These are phyloP conservation scores for Ophioninae sp. DNA, from an alignment of 2,888 invertebrate genomes.

Conservation along the genomic window DNA sequence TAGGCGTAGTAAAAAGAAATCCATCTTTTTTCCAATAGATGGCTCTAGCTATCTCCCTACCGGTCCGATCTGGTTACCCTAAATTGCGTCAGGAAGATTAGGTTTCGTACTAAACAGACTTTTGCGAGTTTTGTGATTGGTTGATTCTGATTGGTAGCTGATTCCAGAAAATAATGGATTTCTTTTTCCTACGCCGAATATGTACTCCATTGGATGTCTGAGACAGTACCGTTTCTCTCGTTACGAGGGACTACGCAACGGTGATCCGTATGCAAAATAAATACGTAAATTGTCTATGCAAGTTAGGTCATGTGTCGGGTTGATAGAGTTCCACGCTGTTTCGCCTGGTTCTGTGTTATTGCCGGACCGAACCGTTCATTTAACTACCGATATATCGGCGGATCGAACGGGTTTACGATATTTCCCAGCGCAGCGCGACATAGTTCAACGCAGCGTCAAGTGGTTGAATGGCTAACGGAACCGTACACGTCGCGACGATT, in stretches of 20 bases:
- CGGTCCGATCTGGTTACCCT: too few species aligned
- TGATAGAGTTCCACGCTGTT: conserved; percentile 55
- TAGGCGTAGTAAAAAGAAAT: too few species aligned
- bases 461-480: conserved; percentile 39
- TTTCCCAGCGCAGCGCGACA: conserved; percentile 3
- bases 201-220: too few species aligned
- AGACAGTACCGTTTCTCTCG: not conserved
- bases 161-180: too few species aligned
- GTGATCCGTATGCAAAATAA: conserved; percentile 27
- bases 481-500: conserved; percentile 10
- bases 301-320: conserved; percentile 67
- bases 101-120: too few species aligned
- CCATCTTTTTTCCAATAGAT: too few species aligned
- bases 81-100: too few species aligned
- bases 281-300: conserved; percentile 62
- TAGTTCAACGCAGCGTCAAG: conserved; percentile 2
- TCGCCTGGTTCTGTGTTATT: conserved; percentile 4
- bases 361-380: conserved; percentile 12
- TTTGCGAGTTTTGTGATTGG: too few species aligned
- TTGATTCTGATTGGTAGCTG: too few species aligned
- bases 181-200: too few species aligned
- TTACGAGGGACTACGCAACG: conserved; percentile 8
- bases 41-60: too few species aligned
- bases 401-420: conserved; percentile 18
- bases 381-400: conserved; percentile 5